A percentile compares a stretch with the other conserved stretches of the same genome.
phyloP scores from a whole-genome alignment of 2,797 vertebrate genomes.

The Sparus aurata region DNA sequence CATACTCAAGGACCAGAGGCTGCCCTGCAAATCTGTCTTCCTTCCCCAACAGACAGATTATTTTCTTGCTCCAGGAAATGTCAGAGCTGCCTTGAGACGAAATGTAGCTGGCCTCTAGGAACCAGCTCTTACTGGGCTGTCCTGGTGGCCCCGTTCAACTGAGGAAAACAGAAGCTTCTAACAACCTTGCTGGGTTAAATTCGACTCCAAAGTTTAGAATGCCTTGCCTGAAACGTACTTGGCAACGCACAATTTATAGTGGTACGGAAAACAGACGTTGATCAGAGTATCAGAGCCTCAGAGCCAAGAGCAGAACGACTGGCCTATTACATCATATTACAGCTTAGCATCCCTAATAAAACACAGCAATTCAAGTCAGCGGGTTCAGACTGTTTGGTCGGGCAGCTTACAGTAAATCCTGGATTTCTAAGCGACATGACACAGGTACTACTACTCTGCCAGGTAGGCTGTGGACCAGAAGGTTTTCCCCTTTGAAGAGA shows the following conservation, averaged over 20 bases:
- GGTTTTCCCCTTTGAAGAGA: conserved; percentile 43
- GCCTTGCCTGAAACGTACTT: conserved; percentile 31
- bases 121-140: conserved; percentile 9
- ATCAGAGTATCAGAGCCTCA: conserved; percentile 22
- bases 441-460: conserved; percentile 49
- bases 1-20: conserved; percentile 52
- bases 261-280: conserved; percentile 35
- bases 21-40: conserved; percentile 61
- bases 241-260: conserved; percentile 22
- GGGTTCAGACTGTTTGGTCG: conserved; percentile 40
- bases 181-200: neutral
- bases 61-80: conserved; percentile 71
- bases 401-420: conserved; percentile 55
- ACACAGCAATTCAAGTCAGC: conserved; percentile 41
- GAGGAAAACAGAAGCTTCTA: conserved; percentile 17
- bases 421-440: conserved; percentile 51
- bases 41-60: conserved; percentile 65
- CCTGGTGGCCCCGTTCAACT: conserved; percentile 19
- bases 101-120: conserved; percentile 54
- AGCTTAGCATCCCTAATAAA: conserved; percentile 53
- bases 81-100: conserved; percentile 58
- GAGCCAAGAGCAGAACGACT: neutral
- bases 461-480: conserved; percentile 40
- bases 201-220: conserved; percentile 7
- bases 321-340: conserved; percentile 39